Percentiles rank a stretch among this genome's conserved stretches.
Evolutionary conservation across 2,888 invertebrate species (phyloP).

Genomic region (Parelbella ahira): DNA sequence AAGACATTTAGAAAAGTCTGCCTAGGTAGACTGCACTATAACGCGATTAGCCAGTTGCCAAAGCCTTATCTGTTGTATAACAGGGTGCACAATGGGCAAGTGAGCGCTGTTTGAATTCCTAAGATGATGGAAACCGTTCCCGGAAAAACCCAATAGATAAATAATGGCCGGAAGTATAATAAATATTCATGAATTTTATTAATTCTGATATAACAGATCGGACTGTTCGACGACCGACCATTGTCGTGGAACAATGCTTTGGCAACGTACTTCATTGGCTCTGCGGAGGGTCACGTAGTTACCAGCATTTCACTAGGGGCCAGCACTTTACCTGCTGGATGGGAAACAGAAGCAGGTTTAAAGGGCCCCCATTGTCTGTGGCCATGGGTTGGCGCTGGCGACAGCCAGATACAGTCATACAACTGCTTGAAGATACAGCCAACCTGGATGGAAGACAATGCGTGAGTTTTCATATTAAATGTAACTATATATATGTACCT

Average conservation of each 20-base stretch:
- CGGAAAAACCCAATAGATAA: no score
- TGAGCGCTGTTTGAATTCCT: no score
- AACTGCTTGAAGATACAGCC: constrained; percentile 90
- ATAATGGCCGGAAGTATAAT: no score
- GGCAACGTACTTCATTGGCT: constrained; percentile 48
- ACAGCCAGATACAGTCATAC: constrained; percentile 79
- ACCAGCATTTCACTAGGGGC: constrained; percentile 79
- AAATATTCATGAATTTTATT: no score
- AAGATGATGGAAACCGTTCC: no score
- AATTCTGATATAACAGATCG: constrained; percentile 55
- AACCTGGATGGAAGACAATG: constrained; percentile 89
- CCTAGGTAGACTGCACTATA: no score
- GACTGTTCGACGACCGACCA: constrained; percentile 59
- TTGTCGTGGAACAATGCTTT: constrained; percentile 62
- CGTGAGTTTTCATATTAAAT: constrained; percentile 49
- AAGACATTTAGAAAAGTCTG: no score
- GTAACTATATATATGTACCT: no score
- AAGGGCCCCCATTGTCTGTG: constrained; percentile 81
- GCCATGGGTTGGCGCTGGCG: constrained; percentile 85
- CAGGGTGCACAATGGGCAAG: no score
- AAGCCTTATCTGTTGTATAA: no score
- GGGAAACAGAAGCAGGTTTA: constrained; percentile 67
- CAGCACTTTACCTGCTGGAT: constrained; percentile 79
- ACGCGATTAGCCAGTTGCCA: no score
- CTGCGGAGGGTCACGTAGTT: constrained; percentile 65